Percentiles rank a stretch among this genome's conserved stretches.
Evolutionary conservation across 2,797 vertebrate genomes (phyloP).

Genomic region (Benthosema pterotum): DNA sequence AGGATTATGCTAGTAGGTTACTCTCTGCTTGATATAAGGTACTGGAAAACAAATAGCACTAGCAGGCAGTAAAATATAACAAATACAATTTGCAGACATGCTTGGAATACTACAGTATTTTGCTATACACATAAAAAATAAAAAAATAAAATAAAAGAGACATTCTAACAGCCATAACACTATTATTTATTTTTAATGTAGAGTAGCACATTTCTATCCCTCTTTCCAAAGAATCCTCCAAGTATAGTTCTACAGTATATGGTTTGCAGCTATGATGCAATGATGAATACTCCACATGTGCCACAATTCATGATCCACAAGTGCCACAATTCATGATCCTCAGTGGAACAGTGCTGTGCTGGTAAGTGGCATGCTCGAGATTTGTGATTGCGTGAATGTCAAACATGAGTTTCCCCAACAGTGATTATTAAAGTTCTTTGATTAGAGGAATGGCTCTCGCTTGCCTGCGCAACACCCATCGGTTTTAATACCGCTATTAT

Average conservation of each 20-base stretch:
- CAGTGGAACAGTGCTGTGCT: constrained; percentile 42
- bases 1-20: constrained; percentile 52
- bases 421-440: constrained; percentile 78
- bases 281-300: too few relatives aligned
- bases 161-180: too few relatives aligned
- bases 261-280: too few relatives aligned
- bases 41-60: constrained; percentile 55
- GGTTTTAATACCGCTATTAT: constrained; percentile 89
- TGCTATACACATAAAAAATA: too few relatives aligned
- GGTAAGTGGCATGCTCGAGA: constrained; percentile 63
- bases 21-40: constrained; percentile 55
- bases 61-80: constrained; percentile 32
- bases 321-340: constrained; percentile 36
- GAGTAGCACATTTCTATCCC: too few relatives aligned
- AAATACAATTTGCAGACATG: constrained; percentile 33
- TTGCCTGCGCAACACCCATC: constrained; percentile 77
- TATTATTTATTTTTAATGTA: too few relatives aligned
- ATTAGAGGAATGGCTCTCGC: constrained; percentile 83
- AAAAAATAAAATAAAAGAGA: too few relatives aligned
- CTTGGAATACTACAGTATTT: too few relatives aligned
- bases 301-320: too few relatives aligned
- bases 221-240: too few relatives aligned
- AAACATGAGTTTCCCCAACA: constrained; percentile 77
- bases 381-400: constrained; percentile 77
- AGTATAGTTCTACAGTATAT: too few relatives aligned